A percentile compares a stretch with the other conserved stretches of the same genome.
phyloP scores from a whole-genome alignment of 2,888 invertebrate genomes.

The Andrena hattorfiana region DNA sequence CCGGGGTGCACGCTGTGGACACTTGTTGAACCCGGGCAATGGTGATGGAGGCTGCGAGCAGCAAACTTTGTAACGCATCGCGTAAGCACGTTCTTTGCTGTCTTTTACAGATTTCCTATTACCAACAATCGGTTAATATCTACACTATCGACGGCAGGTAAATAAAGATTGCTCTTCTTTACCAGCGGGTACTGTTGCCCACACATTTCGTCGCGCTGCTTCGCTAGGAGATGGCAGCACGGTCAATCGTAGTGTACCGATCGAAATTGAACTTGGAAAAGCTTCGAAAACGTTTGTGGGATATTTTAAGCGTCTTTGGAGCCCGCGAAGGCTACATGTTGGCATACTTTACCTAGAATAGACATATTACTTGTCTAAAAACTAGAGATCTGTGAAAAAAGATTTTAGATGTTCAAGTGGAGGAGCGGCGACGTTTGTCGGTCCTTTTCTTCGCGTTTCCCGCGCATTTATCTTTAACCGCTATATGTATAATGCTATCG shows the following conservation, averaged over 20 bases:
- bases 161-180: conserved; percentile 7
- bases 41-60: too few species aligned
- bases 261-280: background rate
- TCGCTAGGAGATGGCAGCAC: conserved; percentile 36
- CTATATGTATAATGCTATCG: background rate
- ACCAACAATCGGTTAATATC: conserved; percentile 27
- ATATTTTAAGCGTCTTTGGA: background rate
- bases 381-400: too few species aligned
- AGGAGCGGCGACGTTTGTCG: too few species aligned
- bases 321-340: background rate
- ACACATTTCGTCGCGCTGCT: background rate
- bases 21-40: too few species aligned
- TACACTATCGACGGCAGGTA: conserved; percentile 33
- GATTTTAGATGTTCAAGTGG: too few species aligned
- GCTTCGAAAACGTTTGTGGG: background rate
- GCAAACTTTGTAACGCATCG: background rate
- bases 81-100: background rate
- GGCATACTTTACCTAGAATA: too few species aligned
- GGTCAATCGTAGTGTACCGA: background rate
- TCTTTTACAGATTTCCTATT: background rate
- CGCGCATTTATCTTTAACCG: too few species aligned
- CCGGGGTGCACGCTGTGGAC: conserved; percentile 6
- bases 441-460: too few species aligned
- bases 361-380: too few species aligned
- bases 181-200: background rate